phyloP scores from a whole-genome alignment of 2,888 invertebrate species.

The Nycteola revayana region DNA sequence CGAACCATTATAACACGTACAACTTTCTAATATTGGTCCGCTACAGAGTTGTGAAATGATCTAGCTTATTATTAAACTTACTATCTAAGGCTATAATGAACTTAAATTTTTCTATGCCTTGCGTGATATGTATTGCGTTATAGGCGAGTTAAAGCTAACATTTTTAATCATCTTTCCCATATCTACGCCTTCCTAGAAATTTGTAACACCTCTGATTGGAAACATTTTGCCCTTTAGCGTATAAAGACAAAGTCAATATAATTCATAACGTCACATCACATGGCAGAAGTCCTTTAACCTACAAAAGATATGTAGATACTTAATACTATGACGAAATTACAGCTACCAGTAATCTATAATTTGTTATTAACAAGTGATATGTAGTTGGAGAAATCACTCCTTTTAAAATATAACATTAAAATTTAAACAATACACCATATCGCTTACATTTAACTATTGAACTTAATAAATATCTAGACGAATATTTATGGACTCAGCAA shows the following conservation, averaged over 20 bases:
- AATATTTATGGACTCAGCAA: conserved; percentile 65
- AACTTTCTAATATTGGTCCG: conserved; percentile 83
- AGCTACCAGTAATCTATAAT: conserved; percentile 68
- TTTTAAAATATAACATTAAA: conserved; percentile 64
- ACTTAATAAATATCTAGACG: conserved; percentile 57
- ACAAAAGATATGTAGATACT: conserved; percentile 41
- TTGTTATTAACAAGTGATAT: conserved; percentile 82
- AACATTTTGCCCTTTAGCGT: conserved; percentile 38
- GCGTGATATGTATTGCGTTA: conserved; percentile 81
- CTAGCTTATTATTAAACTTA: conserved; percentile 66
- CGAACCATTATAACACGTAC: conserved; percentile 70
- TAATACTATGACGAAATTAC: conserved; percentile 68
- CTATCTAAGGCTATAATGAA: conserved; percentile 72
- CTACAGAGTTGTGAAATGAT: conserved; percentile 78
- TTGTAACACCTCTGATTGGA: conserved; percentile 35
- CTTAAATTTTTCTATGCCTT: conserved; percentile 75
- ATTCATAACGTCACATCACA: conserved; percentile 37
- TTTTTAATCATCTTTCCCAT: conserved; percentile 40
- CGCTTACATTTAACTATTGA: conserved; percentile 55
- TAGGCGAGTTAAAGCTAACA: conserved; percentile 73
- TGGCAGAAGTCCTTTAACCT: conserved; percentile 47
- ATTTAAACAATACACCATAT: conserved; percentile 63
- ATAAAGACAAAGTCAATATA: conserved; percentile 45
- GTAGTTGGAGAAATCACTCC: conserved; percentile 77
- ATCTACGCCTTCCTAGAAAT: conserved; percentile 43